Conservation (phyloP, 2,797 vertebrate genomes). For the Poeciliopsis turneri region DNA sequence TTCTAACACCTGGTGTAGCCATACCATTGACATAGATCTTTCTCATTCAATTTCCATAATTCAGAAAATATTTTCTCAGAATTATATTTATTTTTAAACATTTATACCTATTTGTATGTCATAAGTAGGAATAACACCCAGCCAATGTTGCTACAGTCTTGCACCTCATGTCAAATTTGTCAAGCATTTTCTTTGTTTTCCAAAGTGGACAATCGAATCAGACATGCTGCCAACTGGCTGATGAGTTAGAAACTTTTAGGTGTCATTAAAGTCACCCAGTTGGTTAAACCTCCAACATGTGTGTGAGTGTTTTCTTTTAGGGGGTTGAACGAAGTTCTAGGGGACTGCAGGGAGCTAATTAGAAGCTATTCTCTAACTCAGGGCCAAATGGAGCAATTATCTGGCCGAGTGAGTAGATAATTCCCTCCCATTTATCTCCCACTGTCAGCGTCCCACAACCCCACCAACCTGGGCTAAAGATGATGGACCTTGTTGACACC, state of each 20-base stretch:
- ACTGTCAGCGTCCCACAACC: slow-evolving; percentile 79
- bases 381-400: slow-evolving; percentile 88
- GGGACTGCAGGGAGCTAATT: slow-evolving; percentile 83
- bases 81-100: background rate
- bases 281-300: slow-evolving; percentile 81
- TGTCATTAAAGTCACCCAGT: slow-evolving; percentile 78
- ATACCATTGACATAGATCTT: background rate
- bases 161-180: slow-evolving; percentile 34
- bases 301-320: slow-evolving; percentile 81
- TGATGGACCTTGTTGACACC: slow-evolving; percentile 58
- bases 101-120: background rate
- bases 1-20: background rate
- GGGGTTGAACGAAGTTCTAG: slow-evolving; percentile 64
- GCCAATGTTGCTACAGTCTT: background rate
- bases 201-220: slow-evolving; percentile 54
- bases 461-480: slow-evolving; percentile 87
- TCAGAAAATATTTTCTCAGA: background rate
- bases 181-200: slow-evolving; percentile 30
- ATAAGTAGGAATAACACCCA: background rate
- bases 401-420: slow-evolving; percentile 88
- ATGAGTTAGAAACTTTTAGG: slow-evolving; percentile 58
- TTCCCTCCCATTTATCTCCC: slow-evolving; percentile 86
- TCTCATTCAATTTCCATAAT: background rate
- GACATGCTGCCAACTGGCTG: slow-evolving; percentile 55
- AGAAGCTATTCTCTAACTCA: slow-evolving; percentile 86